Conservation (phyloP, 2,888 invertebrate genomes). For the Drosophila yooni region DNA sequence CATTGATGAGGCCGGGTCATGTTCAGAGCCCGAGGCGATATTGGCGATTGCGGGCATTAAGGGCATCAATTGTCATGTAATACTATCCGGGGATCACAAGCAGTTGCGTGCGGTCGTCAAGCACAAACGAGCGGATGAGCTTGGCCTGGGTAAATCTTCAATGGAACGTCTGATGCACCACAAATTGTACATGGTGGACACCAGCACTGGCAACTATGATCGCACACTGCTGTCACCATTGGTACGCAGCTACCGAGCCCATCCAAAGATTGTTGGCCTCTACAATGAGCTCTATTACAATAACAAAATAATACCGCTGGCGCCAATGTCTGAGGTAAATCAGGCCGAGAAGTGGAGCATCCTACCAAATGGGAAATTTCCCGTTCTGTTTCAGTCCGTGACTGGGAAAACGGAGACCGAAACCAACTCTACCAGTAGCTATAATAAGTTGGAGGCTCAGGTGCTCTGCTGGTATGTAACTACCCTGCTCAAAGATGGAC, state of each 20-base stretch:
- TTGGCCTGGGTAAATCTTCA: conserved; percentile 86
- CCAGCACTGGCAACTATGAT: conserved; percentile 84
- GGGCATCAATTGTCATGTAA: conserved; percentile 85
- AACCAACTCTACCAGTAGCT: conserved; percentile 85
- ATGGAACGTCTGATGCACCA: conserved; percentile 89
- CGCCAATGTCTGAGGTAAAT: conserved; percentile 48
- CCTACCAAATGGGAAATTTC: conserved; percentile 85
- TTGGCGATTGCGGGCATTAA: conserved; percentile 86
- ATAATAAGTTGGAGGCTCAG: conserved; percentile 87
- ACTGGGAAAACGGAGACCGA: conserved; percentile 84
- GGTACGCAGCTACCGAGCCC: conserved; percentile 90
- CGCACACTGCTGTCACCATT: conserved; percentile 90
- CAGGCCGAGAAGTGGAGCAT: conserved; percentile 78
- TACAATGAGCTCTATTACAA: conserved; percentile 91
- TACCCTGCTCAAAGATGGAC: conserved; percentile 84
- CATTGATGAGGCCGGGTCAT: conserved; percentile 92
- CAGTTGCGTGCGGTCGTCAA: conserved; percentile 90
- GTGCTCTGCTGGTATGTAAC: conserved; percentile 87
- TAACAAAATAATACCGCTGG: conserved; percentile 86
- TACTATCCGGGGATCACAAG: conserved; percentile 90
- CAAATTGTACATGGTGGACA: conserved; percentile 82
- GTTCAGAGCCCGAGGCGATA: conserved; percentile 89
- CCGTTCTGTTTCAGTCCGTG: conserved; percentile 87
- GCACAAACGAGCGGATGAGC: conserved; percentile 75
- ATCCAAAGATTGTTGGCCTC: conserved; percentile 88